Evolutionary conservation across 2,113 vertebrate species (phyloP).

Genomic region (Odocoileus hemionus): DNA sequence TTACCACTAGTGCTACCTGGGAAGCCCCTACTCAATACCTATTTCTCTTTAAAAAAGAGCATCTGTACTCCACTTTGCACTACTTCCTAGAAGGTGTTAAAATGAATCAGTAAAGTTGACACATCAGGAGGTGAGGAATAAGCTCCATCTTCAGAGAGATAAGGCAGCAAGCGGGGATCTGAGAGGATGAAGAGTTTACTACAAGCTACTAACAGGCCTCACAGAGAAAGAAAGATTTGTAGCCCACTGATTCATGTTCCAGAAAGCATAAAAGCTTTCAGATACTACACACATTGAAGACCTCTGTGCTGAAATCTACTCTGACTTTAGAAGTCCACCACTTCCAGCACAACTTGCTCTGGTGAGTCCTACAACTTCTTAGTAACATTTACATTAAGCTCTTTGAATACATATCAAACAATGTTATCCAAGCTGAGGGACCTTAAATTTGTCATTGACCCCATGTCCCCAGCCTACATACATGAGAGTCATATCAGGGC

Average conservation of each 20-base stretch:
- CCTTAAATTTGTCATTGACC: slow-evolving; percentile 26
- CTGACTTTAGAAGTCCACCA: not conserved
- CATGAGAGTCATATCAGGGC: not conserved
- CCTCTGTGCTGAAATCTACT: slow-evolving; percentile 6
- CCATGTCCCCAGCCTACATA: not conserved
- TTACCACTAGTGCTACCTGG: not conserved
- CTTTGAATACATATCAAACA: slow-evolving; percentile 20
- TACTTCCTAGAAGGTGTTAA: slow-evolving; percentile 27
- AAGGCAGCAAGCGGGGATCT: not conserved
- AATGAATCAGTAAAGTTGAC: slow-evolving; percentile 34
- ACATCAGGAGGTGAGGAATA: not conserved
- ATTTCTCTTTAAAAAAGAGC: not conserved
- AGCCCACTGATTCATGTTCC: slow-evolving; percentile 14
- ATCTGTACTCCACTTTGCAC: not conserved
- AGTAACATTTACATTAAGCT: not conserved
- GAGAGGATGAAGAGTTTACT: not conserved
- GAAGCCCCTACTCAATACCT: not conserved
- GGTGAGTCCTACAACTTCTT: not conserved
- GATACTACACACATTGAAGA: slow-evolving; percentile 16
- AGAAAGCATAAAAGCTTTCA: slow-evolving; percentile 12
- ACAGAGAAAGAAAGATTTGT: not conserved
- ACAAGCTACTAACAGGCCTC: slow-evolving; percentile 22
- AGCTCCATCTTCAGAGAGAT: not conserved
- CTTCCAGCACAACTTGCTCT: not conserved
- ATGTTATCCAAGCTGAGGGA: not conserved